Conservation (phyloP, 2,797 vertebrate genomes). For the Garrulus glandarius region DNA sequence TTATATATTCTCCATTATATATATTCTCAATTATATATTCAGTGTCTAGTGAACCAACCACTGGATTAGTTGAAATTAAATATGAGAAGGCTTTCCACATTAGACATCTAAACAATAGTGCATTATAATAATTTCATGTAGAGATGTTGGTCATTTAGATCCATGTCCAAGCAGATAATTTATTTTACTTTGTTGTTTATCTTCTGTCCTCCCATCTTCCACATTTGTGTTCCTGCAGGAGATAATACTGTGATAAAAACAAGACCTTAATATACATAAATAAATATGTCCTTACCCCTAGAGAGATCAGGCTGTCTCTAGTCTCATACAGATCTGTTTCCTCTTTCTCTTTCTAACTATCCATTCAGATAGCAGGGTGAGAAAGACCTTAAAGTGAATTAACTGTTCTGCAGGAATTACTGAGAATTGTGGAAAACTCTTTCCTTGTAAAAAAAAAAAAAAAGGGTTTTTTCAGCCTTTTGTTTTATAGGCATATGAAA, state of each 20-base stretch:
- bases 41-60: not conserved
- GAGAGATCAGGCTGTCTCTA: not conserved
- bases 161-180: not conserved
- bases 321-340: not conserved
- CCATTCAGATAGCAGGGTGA: not conserved
- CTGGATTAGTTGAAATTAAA: not conserved
- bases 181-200: not conserved
- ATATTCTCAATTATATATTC: not conserved
- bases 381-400: not conserved
- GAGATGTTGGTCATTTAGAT: not conserved
- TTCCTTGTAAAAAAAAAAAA: not conserved
- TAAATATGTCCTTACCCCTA: not conserved
- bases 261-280: not conserved
- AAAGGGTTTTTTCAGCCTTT: not conserved
- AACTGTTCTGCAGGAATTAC: not conserved
- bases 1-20: too few species aligned
- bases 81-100: not conserved
- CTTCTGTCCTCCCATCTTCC: not conserved
- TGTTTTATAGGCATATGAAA: rapidly evolving
- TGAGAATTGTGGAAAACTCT: not conserved
- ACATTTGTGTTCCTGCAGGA: not conserved
- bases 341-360: not conserved
- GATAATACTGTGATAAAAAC: not conserved
- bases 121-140: not conserved
- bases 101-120: not conserved